Conservation (phyloP, 1,140 invertebrate species). For the Andricus grossulariae region DNA sequence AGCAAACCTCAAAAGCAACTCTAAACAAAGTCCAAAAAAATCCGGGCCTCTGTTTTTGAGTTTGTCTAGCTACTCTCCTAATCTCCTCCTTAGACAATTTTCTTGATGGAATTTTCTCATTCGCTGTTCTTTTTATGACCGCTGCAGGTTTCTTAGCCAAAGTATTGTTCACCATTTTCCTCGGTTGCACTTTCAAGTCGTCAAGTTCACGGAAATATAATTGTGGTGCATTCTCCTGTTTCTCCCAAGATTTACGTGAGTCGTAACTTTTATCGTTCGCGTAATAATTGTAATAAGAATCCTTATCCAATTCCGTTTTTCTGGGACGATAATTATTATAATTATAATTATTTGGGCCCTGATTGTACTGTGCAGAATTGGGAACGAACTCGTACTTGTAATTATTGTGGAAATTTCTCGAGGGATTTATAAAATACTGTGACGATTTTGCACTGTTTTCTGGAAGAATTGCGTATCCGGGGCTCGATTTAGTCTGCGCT, state of each 20-base stretch:
- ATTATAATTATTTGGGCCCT: neutral
- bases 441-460: neutral
- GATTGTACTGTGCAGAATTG: neutral
- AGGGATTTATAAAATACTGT: neutral
- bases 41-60: constrained; percentile 69
- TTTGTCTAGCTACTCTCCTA: constrained; percentile 61
- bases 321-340: neutral
- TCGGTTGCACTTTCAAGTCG: constrained; percentile 28
- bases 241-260: neutral
- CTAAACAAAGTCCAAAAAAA: constrained; percentile 75
- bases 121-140: constrained; percentile 45
- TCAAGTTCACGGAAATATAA: constrained; percentile 17
- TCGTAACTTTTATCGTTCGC: constrained; percentile 12
- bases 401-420: neutral
- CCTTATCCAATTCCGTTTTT: neutral
- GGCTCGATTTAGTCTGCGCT: neutral
- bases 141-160: constrained; percentile 44
- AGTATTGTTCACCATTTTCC: constrained; percentile 40
- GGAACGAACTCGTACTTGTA: neutral
- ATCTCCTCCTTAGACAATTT: constrained; percentile 48
- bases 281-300: constrained; percentile 3
- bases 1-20: constrained; percentile 71
- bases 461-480: neutral
- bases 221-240: neutral
- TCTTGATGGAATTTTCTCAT: constrained; percentile 50